Evolutionary conservation across 2,797 vertebrate species (phyloP).

Genomic region (Clarias platycephalus): DNA sequence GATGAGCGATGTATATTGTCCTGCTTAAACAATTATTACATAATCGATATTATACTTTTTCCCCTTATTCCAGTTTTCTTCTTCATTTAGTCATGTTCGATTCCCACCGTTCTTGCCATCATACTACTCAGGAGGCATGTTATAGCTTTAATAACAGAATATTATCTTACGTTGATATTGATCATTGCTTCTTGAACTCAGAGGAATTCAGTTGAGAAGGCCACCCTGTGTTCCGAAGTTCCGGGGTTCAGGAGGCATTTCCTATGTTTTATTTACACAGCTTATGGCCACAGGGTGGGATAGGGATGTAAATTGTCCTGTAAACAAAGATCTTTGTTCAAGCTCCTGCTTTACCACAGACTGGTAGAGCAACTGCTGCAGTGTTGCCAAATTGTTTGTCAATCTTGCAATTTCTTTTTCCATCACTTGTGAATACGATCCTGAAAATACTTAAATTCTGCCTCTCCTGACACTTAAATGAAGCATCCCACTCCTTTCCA

Average conservation of each 20-base stretch:
- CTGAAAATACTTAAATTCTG: background rate
- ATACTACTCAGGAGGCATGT: background rate
- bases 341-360: background rate
- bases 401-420: background rate
- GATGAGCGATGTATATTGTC: too few relatives aligned
- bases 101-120: too few relatives aligned
- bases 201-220: too few relatives aligned
- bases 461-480: background rate
- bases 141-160: background rate
- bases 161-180: background rate
- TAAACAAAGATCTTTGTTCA: background rate
- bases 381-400: background rate
- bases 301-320: background rate
- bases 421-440: background rate
- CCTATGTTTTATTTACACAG: background rate
- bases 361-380: background rate
- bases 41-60: background rate
- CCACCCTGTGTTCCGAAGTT: background rate
- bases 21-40: background rate
- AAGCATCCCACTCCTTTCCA: background rate
- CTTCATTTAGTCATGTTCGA: too few relatives aligned
- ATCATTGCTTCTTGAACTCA: background rate
- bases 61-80: too few relatives aligned
- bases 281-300: background rate
- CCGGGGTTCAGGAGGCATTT: background rate